Conservation (phyloP, 2,888 invertebrate genomes). For the Lithodes maja region DNA sequence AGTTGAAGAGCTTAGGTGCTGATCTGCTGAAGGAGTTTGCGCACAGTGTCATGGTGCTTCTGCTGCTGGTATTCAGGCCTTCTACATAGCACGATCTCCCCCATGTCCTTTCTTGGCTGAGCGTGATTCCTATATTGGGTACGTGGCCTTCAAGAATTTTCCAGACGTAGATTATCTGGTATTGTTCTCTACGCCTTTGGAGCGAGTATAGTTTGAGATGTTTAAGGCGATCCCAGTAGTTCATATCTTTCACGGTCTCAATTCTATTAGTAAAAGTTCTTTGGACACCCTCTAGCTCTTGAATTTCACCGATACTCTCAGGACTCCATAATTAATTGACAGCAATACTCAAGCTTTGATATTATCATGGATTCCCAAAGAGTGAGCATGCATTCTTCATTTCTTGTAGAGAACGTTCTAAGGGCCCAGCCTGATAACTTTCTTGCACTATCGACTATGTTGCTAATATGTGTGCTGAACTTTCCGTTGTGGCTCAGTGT, state of each 20-base stretch:
- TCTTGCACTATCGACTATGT: neutral
- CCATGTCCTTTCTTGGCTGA: too few species aligned
- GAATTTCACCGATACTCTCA: neutral
- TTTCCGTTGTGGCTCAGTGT: neutral
- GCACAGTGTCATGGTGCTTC: too few species aligned
- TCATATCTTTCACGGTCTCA: neutral
- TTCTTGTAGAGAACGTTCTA: slow-evolving; percentile 21
- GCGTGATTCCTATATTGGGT: too few species aligned
- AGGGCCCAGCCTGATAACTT: neutral
- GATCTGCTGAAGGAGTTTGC: too few species aligned
- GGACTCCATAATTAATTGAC: neutral
- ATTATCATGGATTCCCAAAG: slow-evolving; percentile 18
- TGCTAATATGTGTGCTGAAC: neutral
- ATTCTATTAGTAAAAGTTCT: slow-evolving; percentile 9
- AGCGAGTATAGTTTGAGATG: slow-evolving; percentile 1
- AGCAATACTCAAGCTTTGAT: slow-evolving; percentile 22
- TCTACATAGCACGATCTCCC: too few species aligned
- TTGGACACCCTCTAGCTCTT: neutral
- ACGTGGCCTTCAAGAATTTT: too few species aligned
- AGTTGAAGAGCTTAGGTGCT: too few species aligned
- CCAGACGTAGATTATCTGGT: too few species aligned
- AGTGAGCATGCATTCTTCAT: slow-evolving; percentile 16
- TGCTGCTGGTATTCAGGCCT: too few species aligned
- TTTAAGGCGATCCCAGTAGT: slow-evolving; percentile 10
- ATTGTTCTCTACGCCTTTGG: neutral